These are phyloP conservation scores for Pollenia angustigena DNA, from an alignment of 2,888 invertebrate genomes.

Conservation along the genomic window DNA sequence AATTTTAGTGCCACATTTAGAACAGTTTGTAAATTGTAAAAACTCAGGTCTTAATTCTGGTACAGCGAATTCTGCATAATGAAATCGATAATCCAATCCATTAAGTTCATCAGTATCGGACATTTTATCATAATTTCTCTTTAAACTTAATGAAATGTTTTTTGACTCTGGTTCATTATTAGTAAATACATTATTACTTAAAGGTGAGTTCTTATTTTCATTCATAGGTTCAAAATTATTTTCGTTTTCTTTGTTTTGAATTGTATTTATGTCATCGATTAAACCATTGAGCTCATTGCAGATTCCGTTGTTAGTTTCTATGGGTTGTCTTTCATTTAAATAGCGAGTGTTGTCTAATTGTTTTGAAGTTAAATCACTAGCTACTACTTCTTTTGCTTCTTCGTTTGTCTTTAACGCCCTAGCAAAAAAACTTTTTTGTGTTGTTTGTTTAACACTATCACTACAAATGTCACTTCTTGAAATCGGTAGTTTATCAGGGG, in stretches of 20 bases:
- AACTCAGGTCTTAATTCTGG: conserved; percentile 77
- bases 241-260: conserved; percentile 28
- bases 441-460: neutral
- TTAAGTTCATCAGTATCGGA: neutral
- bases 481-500: neutral
- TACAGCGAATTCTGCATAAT: conserved; percentile 80
- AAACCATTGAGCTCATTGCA: conserved; percentile 34
- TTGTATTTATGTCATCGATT: conserved; percentile 17
- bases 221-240: neutral
- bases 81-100: conserved; percentile 73
- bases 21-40: conserved; percentile 84
- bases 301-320: neutral
- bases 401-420: conserved; percentile 23
- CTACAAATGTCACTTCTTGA: neutral
- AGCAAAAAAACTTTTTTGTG: conserved; percentile 30
- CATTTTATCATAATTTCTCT: conserved; percentile 56
- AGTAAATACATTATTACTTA: neutral
- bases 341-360: neutral
- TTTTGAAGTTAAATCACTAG: neutral
- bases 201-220: neutral
- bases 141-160: neutral
- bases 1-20: conserved; percentile 88
- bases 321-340: neutral
- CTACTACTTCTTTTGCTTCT: neutral
- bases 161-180: too few species aligned